Base-by-base conservation (phyloP, 2,797 vertebrate genomes). In the Meriones psammophilus region DNA sequence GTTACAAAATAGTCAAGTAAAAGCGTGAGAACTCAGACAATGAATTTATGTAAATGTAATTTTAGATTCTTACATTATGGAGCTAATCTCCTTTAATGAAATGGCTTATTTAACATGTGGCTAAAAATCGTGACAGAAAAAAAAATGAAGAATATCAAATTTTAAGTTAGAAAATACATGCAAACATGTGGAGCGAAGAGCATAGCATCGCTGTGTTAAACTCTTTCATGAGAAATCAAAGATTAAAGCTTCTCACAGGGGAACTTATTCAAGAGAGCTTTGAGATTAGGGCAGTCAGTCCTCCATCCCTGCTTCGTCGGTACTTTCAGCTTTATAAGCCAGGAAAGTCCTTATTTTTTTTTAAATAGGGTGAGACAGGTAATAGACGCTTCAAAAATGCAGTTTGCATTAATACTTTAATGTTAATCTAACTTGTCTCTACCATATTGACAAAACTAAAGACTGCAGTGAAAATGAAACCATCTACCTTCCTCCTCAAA, bases 51-150 rank as follows among this genome's bases (percentile, higher is more conserved):
- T 76, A 89, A 90, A 78, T 62, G 26, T 74, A 92, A 94, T 87
- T 89, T 79, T 77, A 94, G 85, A 88, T 89, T 66, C 78, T 94
- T 50, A 93, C 84, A 22, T 76, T 89, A 95, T 17, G 6, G 12
- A 39, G 83, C 20, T 62, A 79, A 78, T 88, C 15, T 71, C 20
- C 54, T 92, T 88, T 92, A 90, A 88, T 81, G 12, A 12, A n/a
- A 60, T 68, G 2, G 69, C 89, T 95, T 93, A 10, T 10, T 50
- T 50, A 80, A 81, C 54, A 17, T 69, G 60, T 71, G 54, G 46
- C 81, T 92, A 93, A 20, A 77, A 96, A 95, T 88, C 88, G 60
- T 90, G 20, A 94, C 71, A 84, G 17, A 60, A 96, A 76, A 96
- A 76, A 88, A 0, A 30, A 71, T 8, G 89, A 84, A 78, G 12